Base-by-base conservation (phyloP, 2,888 invertebrate genomes). In the Pycnomerus fuliginosus region DNA sequence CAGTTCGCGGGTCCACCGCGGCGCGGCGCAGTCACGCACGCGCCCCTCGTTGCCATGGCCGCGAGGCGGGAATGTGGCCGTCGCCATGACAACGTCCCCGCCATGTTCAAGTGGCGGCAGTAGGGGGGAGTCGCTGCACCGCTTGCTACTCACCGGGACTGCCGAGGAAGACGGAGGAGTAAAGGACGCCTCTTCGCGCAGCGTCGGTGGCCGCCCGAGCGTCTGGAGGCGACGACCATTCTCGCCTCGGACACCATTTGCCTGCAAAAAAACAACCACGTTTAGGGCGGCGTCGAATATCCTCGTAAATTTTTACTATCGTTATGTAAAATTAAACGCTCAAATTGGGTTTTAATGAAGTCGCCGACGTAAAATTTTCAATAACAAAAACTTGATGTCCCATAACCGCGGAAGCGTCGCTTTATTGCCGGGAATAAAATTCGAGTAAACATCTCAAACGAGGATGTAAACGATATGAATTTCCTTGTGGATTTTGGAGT, bases 91-190 rank as follows among this genome's bases (percentile, higher is more conserved):
- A 65, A 74, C 73, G 61, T 17, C 32, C 28, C 40, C n/a, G n/a
- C n/a, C n/a, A n/a, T n/a, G n/a, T n/a, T n/a, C n/a, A n/a, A n/a
- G n/a, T n/a, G n/a, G n/a, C n/a, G n/a, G n/a, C n/a, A n/a, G 33
- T 14, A 25, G 30, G 37, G 37, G 45, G 35, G 47, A 49, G 44
- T 49, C 29, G 48, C 43, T 38, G 48, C 36, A 16, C 17, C 32
- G 42, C 48, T 20, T 28, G 77, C 71, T 74, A 84, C 80, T 85
- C 78, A 77, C 86, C 87, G 72, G 90, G 90, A 80, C 90, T 90
- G 76, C 90, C 90, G 74, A 91, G 86, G 83, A 90, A 90, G 77
- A 91, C 90, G 74, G 90, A 90, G 77, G 90, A 90, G 78, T 90
- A 91, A 60, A 85, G 77, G 70, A 87, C 86, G 71, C 90, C 85